Conservation (phyloP, 1,140 invertebrate genomes). For the Pachypeltis micranthus region DNA sequence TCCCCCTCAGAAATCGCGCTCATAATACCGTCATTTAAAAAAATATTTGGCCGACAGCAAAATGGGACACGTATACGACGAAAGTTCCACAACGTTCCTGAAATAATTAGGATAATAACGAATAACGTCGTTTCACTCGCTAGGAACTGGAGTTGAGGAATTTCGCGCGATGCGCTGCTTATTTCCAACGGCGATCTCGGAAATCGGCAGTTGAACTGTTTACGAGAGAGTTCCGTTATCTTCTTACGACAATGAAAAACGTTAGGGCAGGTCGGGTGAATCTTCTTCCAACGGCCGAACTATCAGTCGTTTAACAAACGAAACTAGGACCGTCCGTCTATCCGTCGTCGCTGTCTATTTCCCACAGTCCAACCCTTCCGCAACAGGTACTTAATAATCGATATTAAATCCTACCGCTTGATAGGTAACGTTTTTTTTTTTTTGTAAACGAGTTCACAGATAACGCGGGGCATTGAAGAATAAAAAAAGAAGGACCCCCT, state of each 20-base stretch:
- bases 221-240: neutral
- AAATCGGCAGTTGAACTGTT: too few relatives aligned
- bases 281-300: neutral
- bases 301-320: neutral
- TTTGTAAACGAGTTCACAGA: conserved; percentile 4
- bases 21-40: too few relatives aligned
- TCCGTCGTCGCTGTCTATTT: neutral
- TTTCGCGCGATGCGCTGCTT: too few relatives aligned
- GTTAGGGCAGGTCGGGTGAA: neutral
- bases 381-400: conserved; percentile 15
- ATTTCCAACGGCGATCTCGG: too few relatives aligned
- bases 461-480: neutral
- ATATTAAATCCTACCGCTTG: conserved; percentile 9
- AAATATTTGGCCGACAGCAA: too few relatives aligned
- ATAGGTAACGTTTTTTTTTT: conserved; percentile 11
- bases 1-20: too few relatives aligned
- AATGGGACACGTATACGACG: too few relatives aligned
- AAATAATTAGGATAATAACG: too few relatives aligned
- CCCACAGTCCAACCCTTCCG: conserved; percentile 8
- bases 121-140: too few relatives aligned
- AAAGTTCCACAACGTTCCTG: too few relatives aligned
- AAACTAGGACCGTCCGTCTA: neutral
- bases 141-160: too few relatives aligned
- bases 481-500: conserved; percentile 1
- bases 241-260: neutral